These are phyloP conservation scores for Percopsis omiscomaycus DNA, from an alignment of 2,797 vertebrate species.

Conservation along the genomic window DNA sequence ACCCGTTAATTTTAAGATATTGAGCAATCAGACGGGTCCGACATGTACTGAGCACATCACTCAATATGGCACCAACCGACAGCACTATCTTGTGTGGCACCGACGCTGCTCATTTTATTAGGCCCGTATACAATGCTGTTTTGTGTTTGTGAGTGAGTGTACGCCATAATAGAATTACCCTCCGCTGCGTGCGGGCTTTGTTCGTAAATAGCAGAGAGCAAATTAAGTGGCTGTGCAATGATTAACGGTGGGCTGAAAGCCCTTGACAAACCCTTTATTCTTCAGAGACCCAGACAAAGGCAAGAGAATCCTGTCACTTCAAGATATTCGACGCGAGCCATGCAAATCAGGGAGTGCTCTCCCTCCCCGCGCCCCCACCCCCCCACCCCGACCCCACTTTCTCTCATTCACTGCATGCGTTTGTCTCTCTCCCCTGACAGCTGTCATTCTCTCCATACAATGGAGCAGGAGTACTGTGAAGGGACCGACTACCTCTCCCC, in stretches of 20 bases:
- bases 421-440: conserved; percentile 67
- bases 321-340: conserved; percentile 36
- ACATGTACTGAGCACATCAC: conserved; percentile 40
- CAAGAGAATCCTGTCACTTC: conserved; percentile 56
- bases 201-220: conserved; percentile 59
- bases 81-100: conserved; percentile 58
- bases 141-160: conserved; percentile 61
- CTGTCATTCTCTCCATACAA: conserved; percentile 93
- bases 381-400: background rate
- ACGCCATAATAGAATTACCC: conserved; percentile 59
- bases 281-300: conserved; percentile 55
- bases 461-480: conserved; percentile 92
- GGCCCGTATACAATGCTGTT: conserved; percentile 51
- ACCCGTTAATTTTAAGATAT: conserved; percentile 20
- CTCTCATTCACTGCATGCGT: background rate
- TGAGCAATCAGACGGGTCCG: conserved; percentile 31
- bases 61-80: conserved; percentile 39
- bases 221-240: conserved; percentile 61
- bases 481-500: conserved; percentile 90
- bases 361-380: background rate
- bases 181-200: conserved; percentile 54
- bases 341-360: background rate
- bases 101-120: conserved; percentile 40
- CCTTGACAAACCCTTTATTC: conserved; percentile 69
- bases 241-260: conserved; percentile 69